These are phyloP conservation scores for Nephila pilipes DNA, from an alignment of 1,140 invertebrate genomes.

Conservation along the genomic window DNA sequence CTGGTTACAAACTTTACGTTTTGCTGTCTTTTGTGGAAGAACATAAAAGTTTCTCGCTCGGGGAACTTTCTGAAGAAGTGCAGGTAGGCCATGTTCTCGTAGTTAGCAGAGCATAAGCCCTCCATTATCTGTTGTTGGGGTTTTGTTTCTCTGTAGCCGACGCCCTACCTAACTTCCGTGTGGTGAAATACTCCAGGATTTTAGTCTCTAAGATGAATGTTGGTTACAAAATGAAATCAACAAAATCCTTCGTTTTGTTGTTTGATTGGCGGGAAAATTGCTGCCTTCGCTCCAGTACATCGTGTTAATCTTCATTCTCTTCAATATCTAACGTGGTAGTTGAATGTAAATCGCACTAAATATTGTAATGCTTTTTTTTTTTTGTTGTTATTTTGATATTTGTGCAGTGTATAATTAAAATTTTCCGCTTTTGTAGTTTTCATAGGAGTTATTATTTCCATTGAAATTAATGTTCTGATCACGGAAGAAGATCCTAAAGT, in stretches of 20 bases:
- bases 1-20: conserved; percentile 57
- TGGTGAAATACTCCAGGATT: neutral
- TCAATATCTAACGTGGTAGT: no score
- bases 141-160: conserved; percentile 42
- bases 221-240: conserved; percentile 13
- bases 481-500: no score
- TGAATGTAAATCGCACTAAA: no score
- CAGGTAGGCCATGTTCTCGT: conserved; percentile 46
- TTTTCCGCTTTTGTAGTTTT: no score
- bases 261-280: neutral
- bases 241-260: neutral
- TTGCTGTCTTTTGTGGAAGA: conserved; percentile 30
- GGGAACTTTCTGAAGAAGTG: neutral
- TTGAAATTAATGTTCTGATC: no score
- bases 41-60: conserved; percentile 67
- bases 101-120: conserved; percentile 70
- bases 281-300: no score
- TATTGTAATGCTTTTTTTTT: no score
- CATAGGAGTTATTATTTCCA: no score
- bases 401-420: no score
- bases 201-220: neutral
- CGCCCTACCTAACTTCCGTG: conserved; percentile 58
- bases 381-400: no score
- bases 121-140: neutral
- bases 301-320: no score